phyloP scores from a whole-genome alignment of 2,888 invertebrate species.

The Tridacna gigas region DNA sequence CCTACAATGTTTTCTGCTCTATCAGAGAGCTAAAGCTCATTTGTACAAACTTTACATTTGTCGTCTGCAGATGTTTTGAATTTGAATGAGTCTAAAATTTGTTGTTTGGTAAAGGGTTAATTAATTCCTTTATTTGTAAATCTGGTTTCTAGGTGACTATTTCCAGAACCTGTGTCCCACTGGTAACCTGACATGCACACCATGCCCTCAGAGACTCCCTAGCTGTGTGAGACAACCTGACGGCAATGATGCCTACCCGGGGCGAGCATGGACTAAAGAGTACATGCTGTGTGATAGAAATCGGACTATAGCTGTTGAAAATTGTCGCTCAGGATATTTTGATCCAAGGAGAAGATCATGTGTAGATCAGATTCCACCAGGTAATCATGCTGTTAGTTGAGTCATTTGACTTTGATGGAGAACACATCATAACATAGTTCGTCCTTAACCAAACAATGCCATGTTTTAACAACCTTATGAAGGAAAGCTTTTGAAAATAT shows the following conservation, averaged over 20 bases:
- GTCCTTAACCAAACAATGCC: no score
- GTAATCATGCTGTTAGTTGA: constrained; percentile 25
- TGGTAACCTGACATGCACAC: constrained; percentile 54
- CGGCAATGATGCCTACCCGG: constrained; percentile 55
- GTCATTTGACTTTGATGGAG: no score
- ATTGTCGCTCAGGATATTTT: constrained; percentile 53
- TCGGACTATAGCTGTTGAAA: constrained; percentile 57
- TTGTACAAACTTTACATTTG: no score
- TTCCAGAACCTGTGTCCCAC: constrained; percentile 59
- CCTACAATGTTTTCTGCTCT: no score
- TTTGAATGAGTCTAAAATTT: no score
- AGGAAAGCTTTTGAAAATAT: no score
- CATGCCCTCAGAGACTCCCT: constrained; percentile 62
- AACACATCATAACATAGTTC: no score
- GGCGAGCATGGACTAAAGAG: constrained; percentile 54
- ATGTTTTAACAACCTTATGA: no score
- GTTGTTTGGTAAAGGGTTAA: no score
- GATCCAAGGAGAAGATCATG: constrained; percentile 58
- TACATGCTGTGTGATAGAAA: constrained; percentile 61
- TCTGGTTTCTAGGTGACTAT: constrained; percentile 58
- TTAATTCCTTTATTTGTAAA: no score
- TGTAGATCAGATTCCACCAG: constrained; percentile 51
- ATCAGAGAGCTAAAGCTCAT: no score
- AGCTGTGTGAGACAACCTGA: constrained; percentile 65
- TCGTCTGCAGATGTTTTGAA: no score